Base-by-base conservation (phyloP, 30 jellyfish, hydroid and myxozoan species). In the Aurelia aurita region DNA sequence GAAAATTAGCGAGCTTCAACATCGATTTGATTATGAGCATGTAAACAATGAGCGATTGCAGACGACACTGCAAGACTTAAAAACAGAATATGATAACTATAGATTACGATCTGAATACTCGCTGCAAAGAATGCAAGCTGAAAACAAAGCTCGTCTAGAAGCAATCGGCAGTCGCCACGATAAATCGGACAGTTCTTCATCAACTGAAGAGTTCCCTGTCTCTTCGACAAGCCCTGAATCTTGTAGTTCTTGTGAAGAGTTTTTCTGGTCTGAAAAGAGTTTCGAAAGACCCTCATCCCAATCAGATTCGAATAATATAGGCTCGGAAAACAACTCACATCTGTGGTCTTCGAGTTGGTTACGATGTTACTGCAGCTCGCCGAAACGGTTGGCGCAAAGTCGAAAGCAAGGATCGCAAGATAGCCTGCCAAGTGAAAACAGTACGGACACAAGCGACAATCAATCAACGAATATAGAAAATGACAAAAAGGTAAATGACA, bases 341-440 rank as follows among this genome's bases (percentile, higher is more conserved):
- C 79, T 94, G 12, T 94, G 99, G 99, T 89, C 97, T 16, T 87
- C 89, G 49, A 95, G 86, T 53, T 81, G 96, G 97, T 69, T 88
- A 76, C 87, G 94, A 73, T 94, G 99, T 65, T 84, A 88, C 74
- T 94, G 99, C 87, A 76, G 95, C 45, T 86, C 95, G 28, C 91
- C 91, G 65, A 82, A 82, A 58, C 71, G 85, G 35, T 43, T 82
- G 32, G 62, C 39, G 35, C 70, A 69, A 16, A 55, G 63, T 16
- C 69, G 32, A 34, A 58, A 62, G 13, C 82, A 54, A 16, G 83
- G 69, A 19, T 82, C 91, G 15, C 78, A 66, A 69, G 91, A 69
- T 7, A 82, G 85, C 64, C 28, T 53, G 14, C 70, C 69, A 21
- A 69, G 79, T 68, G 91, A 82, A 10, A 28, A 7, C 31, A 46